Evolutionary conservation across 2,113 vertebrate genomes (phyloP).

Genomic region (Zingel zingel): DNA sequence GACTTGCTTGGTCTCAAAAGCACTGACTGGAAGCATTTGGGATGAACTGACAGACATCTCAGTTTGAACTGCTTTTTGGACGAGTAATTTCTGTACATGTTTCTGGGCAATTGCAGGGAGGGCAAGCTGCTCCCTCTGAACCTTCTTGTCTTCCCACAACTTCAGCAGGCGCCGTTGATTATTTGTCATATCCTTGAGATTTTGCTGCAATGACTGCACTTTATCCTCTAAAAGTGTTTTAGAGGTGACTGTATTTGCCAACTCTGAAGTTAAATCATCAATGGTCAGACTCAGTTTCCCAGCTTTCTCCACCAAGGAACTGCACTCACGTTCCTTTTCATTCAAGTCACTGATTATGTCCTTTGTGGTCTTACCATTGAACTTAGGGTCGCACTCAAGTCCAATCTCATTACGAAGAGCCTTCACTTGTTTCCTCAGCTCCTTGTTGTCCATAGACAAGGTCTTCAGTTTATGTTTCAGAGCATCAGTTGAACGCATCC

Average conservation of each 20-base stretch:
- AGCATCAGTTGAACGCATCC: conserved; percentile 78
- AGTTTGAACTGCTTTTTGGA: conserved; percentile 82
- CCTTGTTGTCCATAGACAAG: conserved; percentile 81
- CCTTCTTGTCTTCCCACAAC: conserved; percentile 85
- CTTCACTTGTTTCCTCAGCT: conserved; percentile 84
- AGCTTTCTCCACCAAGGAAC: conserved; percentile 78
- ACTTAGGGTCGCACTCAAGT: conserved; percentile 82
- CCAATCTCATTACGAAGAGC: conserved; percentile 83
- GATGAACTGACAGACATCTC: conserved; percentile 81
- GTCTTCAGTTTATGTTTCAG: conserved; percentile 85
- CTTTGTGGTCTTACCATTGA: conserved; percentile 85
- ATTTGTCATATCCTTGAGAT: conserved; percentile 86
- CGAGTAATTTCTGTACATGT: conserved; percentile 61
- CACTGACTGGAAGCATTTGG: conserved; percentile 79
- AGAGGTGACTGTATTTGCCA: conserved; percentile 82
- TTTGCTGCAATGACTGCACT: conserved; percentile 82
- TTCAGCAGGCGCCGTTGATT: conserved; percentile 84
- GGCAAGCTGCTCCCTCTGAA: conserved; percentile 80
- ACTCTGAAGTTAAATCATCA: conserved; percentile 79
- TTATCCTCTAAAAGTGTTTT: conserved; percentile 85
- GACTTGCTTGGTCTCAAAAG: conserved; percentile 73
- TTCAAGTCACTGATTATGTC: conserved; percentile 84
- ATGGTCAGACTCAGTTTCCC: conserved; percentile 81
- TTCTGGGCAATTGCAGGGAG: conserved; percentile 77
- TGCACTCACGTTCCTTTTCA: conserved; percentile 83